phyloP scores from a whole-genome alignment of 2,888 invertebrate genomes.

The Zelleria hepariella region DNA sequence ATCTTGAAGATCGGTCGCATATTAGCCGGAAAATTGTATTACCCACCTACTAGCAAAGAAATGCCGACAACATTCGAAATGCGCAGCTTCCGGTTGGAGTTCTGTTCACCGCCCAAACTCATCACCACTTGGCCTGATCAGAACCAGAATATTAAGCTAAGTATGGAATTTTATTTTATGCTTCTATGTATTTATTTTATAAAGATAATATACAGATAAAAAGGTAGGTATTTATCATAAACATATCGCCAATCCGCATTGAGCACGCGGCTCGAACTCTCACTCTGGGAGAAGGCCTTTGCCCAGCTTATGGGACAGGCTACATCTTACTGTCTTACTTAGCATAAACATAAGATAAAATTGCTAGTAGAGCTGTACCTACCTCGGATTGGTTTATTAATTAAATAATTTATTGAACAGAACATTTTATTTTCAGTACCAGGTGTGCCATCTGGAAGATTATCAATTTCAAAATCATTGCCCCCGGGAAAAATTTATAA shows the following conservation, averaged over 20 bases:
- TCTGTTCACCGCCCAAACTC: conserved; percentile 33
- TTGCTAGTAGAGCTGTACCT: too few species aligned
- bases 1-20: conserved; percentile 43
- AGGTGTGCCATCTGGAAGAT: background rate
- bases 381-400: too few species aligned
- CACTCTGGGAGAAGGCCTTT: too few species aligned
- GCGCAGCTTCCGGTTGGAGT: conserved; percentile 41
- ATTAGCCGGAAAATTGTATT: conserved; percentile 22
- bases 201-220: too few species aligned
- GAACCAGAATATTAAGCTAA: background rate
- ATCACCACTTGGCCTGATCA: background rate
- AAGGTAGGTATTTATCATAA: too few species aligned
- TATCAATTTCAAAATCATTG: background rate
- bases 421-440: background rate
- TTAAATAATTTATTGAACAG: background rate
- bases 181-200: too few species aligned
- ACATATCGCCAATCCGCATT: too few species aligned
- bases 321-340: too few species aligned
- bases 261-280: too few species aligned
- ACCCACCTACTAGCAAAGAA: conserved; percentile 23
- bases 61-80: conserved; percentile 44
- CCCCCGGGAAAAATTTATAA: background rate
- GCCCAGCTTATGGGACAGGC: too few species aligned
- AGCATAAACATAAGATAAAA: too few species aligned
- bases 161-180: background rate